Evolutionary conservation across 2,888 invertebrate genomes (phyloP), one percentile per base, ranked within the genome.

Genomic region (Daptonema setosum): DNA sequence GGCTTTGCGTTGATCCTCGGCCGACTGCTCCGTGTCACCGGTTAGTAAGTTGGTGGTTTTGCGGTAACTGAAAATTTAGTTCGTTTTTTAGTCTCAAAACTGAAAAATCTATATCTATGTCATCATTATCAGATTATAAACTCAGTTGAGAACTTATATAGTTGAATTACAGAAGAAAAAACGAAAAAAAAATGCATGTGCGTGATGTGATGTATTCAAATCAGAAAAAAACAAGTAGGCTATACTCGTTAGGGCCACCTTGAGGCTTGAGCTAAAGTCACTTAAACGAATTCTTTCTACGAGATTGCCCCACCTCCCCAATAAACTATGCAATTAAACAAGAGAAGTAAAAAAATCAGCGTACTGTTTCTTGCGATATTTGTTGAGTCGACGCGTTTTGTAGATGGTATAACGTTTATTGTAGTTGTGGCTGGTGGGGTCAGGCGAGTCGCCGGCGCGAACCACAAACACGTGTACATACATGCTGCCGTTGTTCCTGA

Each of bases 1-100:
- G n/a, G 61, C 62, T 78, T 85, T 83, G 72, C 78, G 76, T 22
- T 64, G 57, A n/a, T 69, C 67, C 35, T 68, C 66, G 17, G 63
- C 66, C 54, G 62, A 65, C 50, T 65, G 63, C 26, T 68, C 69
- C 30, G 66, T 67, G 58, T 65, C 81, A 1, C 97, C 95, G 24
- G 93, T 95, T 61, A 99, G 72, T 58, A 97, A 77, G 73, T 97
- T 99, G 64, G 90, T 85, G 20, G 87, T 90, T 63, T 84, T 85
- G 63, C 81, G 73, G 66, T 85, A 86, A 26, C 50, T 50, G 26
- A 26, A 50, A 26, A 41, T 20, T 11, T n/a, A n/a, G n/a, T n/a
- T n/a, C n/a, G n/a, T n/a, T n/a, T n/a, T n/a, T n/a, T n/a, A n/a
- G n/a, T n/a, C n/a, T n/a, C n/a, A n/a, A n/a, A n/a, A n/a, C n/a